phyloP scores from a whole-genome alignment of 2,113 vertebrate genomes.

The Propithecus coquereli region DNA sequence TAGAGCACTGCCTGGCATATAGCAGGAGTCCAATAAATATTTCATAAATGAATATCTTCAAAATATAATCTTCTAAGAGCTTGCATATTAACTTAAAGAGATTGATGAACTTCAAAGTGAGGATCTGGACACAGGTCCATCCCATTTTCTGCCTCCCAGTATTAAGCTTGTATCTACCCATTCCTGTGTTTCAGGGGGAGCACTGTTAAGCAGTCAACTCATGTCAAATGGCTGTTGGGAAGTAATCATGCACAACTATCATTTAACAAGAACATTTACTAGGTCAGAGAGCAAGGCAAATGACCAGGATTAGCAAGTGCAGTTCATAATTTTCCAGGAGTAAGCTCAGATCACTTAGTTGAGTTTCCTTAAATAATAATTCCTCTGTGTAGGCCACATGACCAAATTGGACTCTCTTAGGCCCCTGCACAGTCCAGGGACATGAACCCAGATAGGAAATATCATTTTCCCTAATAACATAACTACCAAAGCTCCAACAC shows the following conservation, averaged over 20 bases:
- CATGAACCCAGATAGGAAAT: neutral
- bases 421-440: neutral
- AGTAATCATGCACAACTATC: neutral
- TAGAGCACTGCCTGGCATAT: neutral
- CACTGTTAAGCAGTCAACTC: neutral
- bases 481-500: too few relatives aligned
- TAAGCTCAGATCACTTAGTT: neutral
- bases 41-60: neutral
- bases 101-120: neutral
- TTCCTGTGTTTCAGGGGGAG: neutral
- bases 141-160: neutral
- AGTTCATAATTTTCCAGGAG: neutral
- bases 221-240: neutral
- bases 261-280: neutral
- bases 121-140: too few relatives aligned
- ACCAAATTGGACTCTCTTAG: neutral
- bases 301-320: neutral
- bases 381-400: neutral
- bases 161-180: neutral
- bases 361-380: constrained; percentile 48
- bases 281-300: neutral
- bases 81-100: neutral
- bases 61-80: neutral
- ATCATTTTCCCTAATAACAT: neutral
- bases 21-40: neutral